Percentiles rank a stretch among this genome's conserved stretches.
phyloP scores from a whole-genome alignment of 2,113 vertebrate genomes.

The Ammodytes marinus region DNA sequence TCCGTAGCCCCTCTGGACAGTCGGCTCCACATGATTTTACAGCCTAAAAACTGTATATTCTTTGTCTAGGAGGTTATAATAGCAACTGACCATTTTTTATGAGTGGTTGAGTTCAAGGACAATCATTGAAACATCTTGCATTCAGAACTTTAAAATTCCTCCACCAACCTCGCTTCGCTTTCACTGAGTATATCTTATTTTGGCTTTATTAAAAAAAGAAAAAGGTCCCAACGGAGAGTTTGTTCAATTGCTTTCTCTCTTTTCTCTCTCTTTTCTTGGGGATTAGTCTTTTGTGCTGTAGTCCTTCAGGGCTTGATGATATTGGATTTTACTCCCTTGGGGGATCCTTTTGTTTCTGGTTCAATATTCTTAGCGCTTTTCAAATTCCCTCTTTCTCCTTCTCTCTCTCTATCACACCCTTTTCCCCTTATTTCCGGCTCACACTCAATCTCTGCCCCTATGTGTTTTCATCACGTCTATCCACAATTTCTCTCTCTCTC shows the following conservation, averaged over 20 bases:
- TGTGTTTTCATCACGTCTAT: slow-evolving; percentile 33
- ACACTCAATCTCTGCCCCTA: slow-evolving; percentile 28
- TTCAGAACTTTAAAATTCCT: background rate
- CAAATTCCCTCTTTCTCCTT: slow-evolving; percentile 18
- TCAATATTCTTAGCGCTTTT: slow-evolving; percentile 54
- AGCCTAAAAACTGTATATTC: background rate
- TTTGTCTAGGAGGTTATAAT: background rate
- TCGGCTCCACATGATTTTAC: background rate
- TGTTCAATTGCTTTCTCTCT: slow-evolving; percentile 18
- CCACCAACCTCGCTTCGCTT: background rate
- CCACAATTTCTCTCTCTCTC: slow-evolving; percentile 32
- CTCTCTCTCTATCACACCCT: slow-evolving; percentile 5
- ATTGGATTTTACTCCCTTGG: slow-evolving; percentile 52
- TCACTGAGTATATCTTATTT: background rate
- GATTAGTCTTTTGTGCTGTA: slow-evolving; percentile 44
- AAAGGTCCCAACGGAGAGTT: slow-evolving; percentile 3
- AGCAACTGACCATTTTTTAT: background rate
- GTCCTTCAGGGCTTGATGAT: slow-evolving; percentile 38
- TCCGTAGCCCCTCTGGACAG: background rate
- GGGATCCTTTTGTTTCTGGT: slow-evolving; percentile 43
- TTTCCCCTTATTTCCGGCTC: slow-evolving; percentile 33
- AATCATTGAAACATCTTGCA: background rate
- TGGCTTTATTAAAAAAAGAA: slow-evolving; percentile 15
- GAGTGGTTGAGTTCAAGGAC: background rate
- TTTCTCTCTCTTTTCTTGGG: slow-evolving; percentile 18